Conservation (phyloP, 2,888 invertebrate genomes). For the Ennomos fuscantarius region DNA sequence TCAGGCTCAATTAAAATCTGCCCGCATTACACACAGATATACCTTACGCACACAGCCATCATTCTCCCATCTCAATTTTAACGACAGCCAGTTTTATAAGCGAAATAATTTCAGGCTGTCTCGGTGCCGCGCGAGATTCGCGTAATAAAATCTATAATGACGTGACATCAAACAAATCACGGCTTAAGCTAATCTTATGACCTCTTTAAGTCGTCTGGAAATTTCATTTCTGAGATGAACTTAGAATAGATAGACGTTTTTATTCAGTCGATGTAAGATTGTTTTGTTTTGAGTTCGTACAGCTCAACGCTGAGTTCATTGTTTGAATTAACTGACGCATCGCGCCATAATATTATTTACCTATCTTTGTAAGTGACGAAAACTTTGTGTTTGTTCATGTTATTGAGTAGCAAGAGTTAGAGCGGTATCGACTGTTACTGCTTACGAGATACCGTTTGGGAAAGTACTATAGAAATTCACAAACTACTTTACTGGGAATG, state of each 20-base stretch:
- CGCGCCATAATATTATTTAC: no score
- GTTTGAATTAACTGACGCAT: no score
- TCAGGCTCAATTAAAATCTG: constrained; percentile 59
- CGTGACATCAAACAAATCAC: constrained; percentile 53
- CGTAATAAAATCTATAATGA: constrained; percentile 54
- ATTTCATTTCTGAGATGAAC: constrained; percentile 25
- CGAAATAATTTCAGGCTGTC: constrained; percentile 46
- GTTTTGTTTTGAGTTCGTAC: constrained; percentile 17
- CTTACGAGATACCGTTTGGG: no score
- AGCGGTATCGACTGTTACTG: no score
- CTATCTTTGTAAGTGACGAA: no score
- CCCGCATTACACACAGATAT: constrained; percentile 51
- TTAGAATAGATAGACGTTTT: constrained; percentile 24
- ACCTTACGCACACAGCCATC: constrained; percentile 22
- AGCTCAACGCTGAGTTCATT: no score
- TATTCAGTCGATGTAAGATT: constrained; percentile 28
- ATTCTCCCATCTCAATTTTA: constrained; percentile 22
- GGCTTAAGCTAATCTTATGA: constrained; percentile 51
- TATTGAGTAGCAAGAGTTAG: no score
- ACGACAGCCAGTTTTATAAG: constrained; percentile 32
- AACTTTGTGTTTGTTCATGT: no score
- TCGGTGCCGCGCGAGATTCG: constrained; percentile 40
- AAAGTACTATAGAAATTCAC: no score
- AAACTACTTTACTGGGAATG: no score
- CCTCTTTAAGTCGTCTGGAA: constrained; percentile 42